A percentile compares a stretch with the other conserved stretches of the same genome.
These are phyloP conservation scores for Antigone vipio DNA, from an alignment of 2,113 vertebrate genomes.

Conservation along the genomic window DNA sequence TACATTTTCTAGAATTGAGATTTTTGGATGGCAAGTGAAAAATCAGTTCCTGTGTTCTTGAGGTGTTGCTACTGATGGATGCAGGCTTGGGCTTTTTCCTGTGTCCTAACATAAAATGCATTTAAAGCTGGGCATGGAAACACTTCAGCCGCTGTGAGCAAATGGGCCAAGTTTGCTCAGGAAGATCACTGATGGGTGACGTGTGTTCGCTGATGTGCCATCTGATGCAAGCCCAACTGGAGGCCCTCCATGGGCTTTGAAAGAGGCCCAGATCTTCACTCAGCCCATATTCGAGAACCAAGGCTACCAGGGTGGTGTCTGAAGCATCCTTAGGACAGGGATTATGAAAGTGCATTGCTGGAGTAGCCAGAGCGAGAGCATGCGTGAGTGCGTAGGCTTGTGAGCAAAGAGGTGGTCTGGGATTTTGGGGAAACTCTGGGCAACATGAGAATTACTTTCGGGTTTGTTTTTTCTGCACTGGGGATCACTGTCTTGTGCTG, in stretches of 20 bases:
- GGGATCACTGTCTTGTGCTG: neutral
- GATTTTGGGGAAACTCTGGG: neutral
- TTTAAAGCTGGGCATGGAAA: neutral
- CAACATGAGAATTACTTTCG: neutral
- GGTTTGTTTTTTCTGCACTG: neutral
- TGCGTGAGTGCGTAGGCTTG: neutral
- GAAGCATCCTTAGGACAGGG: neutral
- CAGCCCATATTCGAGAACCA: neutral
- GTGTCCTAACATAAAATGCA: neutral
- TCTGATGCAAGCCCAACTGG: neutral
- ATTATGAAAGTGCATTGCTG: neutral
- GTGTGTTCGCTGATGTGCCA: neutral
- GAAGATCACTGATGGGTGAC: neutral
- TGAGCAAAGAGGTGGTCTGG: neutral
- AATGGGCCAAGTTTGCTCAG: neutral
- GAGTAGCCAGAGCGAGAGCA: accelerated
- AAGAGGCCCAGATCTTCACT: neutral
- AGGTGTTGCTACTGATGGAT: neutral
- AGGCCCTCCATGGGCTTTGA: neutral
- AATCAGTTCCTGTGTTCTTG: neutral
- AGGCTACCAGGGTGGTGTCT: neutral
- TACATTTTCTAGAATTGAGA: neutral
- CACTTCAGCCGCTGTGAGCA: neutral
- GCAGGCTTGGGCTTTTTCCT: neutral
- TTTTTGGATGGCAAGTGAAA: neutral